Evolutionary conservation across 2,797 vertebrate species (phyloP), one percentile per base, ranked within the genome.

Genomic region (Zenarchopterus dispar): DNA sequence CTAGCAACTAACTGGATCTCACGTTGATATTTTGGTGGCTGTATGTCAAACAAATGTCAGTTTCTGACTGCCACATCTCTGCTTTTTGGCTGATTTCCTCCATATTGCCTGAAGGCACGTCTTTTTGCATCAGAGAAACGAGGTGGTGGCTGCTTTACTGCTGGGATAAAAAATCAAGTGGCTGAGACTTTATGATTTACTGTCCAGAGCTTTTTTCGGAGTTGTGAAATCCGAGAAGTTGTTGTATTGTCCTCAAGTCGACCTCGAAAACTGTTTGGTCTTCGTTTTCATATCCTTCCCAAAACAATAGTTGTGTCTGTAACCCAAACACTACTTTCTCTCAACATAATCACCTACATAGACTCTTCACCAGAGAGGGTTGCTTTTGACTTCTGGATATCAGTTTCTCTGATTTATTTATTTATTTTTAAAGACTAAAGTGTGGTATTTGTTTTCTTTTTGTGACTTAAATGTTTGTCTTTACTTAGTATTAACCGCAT

Each of bases 181-280:
- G 28, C 18, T 16, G 18, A 26, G 8, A 56, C 51, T 31, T 60
- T 52, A 50, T 42, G 47, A 31, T 49, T 62, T 54, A 4, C 36
- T 42, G 22, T 59, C 19, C 58, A 17, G n/a, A 47, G 6, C 1
- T 18, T 19, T 10, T 23, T 23, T 28, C 21, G 18, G 24, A 61
- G 44, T 17, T 28, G 8, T 72, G 62, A 45, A 48, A 80, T 71
- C 6, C 62, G 61, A 78, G 75, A 42, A 73, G 69, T 61, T 78
- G 69, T 49, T 70, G 31, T 46, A 13, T 67, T 78, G 50, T 15
- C 54, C 73, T 41, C 18, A 15, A 28, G 45, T 39, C 11, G 65
- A 82, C 73, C 62, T 73, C 45, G 54, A 10, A 62, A 68, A 59
- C 11, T 28, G 22, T 73, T 66, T 63, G 6, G 42, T 63, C 13